phyloP scores from a whole-genome alignment of 2,113 vertebrate genomes.

The Python bivittatus region DNA sequence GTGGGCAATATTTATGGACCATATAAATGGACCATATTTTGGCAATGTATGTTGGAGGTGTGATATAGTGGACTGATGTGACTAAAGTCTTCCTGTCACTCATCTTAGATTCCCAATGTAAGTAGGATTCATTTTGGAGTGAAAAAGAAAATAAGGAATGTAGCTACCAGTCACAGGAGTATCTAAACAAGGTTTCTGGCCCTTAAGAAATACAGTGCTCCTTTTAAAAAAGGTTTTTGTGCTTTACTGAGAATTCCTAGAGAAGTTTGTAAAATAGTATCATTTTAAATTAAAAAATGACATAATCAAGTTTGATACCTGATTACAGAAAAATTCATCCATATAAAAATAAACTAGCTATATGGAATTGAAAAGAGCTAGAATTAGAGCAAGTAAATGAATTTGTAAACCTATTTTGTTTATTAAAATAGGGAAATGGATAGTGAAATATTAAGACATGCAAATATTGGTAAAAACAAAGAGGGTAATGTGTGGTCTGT shows the following conservation, averaged over 20 bases:
- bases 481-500: too few relatives aligned
- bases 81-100: too few relatives aligned
- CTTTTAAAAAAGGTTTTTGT: neutral
- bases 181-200: neutral
- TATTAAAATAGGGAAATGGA: too few relatives aligned
- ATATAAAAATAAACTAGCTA: neutral
- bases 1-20: neutral
- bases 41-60: neutral
- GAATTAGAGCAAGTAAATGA: too few relatives aligned
- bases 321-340: neutral
- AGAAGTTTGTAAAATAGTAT: neutral
- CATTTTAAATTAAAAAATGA: neutral
- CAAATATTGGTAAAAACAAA: too few relatives aligned
- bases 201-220: neutral
- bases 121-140: too few relatives aligned
- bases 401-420: too few relatives aligned
- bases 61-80: neutral
- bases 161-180: neutral
- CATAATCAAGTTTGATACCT: neutral
- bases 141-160: neutral
- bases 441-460: too few relatives aligned
- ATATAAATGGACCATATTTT: neutral
- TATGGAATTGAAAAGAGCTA: too few relatives aligned
- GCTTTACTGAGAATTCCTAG: neutral
- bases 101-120: too few relatives aligned